A percentile compares a stretch with the other conserved stretches of the same genome.
Conservation (phyloP, 2,113 vertebrate genomes). For the Irena cyanogastra region DNA sequence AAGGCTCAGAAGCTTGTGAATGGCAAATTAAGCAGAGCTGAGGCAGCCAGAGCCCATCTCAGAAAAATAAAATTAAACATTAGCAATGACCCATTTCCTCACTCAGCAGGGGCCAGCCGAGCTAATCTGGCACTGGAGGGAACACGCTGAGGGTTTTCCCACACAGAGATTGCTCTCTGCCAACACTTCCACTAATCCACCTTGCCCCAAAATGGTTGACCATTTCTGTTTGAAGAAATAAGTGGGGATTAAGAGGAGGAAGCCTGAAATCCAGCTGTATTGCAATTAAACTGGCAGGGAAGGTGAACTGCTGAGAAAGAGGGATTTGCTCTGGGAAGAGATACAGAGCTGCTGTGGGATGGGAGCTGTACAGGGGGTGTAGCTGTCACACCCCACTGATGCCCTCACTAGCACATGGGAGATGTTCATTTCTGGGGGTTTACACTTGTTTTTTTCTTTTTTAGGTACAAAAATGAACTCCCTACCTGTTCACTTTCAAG, state of each 20-base stretch:
- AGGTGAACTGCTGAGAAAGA: neutral
- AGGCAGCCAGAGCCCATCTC: neutral
- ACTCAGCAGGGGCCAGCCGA: neutral
- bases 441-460: neutral
- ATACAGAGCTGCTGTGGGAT: neutral
- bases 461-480: neutral
- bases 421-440: neutral
- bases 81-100: neutral
- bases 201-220: neutral
- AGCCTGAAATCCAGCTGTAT: neutral
- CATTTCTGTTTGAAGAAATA: constrained; percentile 18
- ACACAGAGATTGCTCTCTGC: neutral
- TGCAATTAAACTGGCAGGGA: constrained; percentile 11
- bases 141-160: neutral
- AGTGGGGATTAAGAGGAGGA: constrained; percentile 33
- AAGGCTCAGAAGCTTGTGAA: neutral
- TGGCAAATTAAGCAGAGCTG: neutral
- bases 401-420: accelerated
- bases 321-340: neutral
- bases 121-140: neutral
- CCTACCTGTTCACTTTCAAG: neutral
- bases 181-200: neutral
- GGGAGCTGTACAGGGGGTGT: accelerated
- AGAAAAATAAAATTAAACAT: neutral
- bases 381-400: neutral